Base-by-base conservation (phyloP, 2,113 vertebrate genomes). In the Tyto alba region DNA sequence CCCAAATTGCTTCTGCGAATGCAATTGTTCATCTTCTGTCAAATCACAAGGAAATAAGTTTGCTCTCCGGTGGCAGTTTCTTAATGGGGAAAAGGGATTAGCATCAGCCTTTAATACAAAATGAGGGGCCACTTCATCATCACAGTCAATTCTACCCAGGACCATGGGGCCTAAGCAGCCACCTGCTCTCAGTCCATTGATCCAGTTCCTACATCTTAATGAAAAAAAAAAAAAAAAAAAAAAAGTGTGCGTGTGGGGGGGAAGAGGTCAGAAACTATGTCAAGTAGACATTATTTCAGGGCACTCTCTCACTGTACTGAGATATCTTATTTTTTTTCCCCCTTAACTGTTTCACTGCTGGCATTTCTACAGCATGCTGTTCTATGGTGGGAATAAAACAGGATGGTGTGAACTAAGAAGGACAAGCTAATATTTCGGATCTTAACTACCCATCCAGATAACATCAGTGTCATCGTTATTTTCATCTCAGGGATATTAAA, bases 21-120 rank as follows among this genome's bases (percentile, higher is more conserved):
- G 85, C 91, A 92, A 92, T 79, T 91, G 89, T 88, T 96, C 90
- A 86, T 90, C 72, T 89, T 85, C 91, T 94, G 93, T 94, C 96
- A 97, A 95, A 96, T 96, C 79, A 95, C 56, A 80, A 82, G 69
- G 84, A 94, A 96, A 93, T 93, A 96, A 95, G 85, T 89, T 94
- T 95, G 78, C 41, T 94, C 82, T 93, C 78, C 63, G 52, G 84
- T 90, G 86, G 85, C 79, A 88, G 87, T 63, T 95, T 84, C 83
- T 90, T 98, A 96, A 93, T 88, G 57, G 76, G 40, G 60, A 93
- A 94, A 69, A 95, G 32, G 89, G 64, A 94, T 96, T 95, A 89
- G 60, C 73, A 93, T 74, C 87, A 95, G 80, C 30, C 85, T 95
- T 83, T 91, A 85, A 83, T 38, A 64, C 32, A 84, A 90, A 89